Evolutionary conservation across 1,140 invertebrate genomes (phyloP).

Genomic region (Laupala kohalensis): DNA sequence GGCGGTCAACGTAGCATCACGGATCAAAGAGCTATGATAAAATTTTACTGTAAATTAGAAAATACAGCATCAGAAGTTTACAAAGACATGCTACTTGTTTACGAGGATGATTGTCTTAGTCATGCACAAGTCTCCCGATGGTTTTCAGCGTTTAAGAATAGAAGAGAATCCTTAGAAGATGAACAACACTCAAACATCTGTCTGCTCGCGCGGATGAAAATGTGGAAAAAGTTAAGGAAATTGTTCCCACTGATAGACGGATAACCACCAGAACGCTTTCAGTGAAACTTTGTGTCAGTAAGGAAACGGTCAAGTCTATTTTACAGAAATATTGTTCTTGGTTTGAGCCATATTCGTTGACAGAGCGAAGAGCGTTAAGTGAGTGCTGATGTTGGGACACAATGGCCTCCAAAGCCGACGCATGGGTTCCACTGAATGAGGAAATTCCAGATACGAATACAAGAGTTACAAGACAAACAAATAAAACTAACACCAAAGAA

Average conservation of each 20-base stretch:
- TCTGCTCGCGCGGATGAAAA: not conserved
- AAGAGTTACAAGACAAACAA: too few relatives aligned
- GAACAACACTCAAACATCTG: not conserved
- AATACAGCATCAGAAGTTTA: slow-evolving; percentile 3
- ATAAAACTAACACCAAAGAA: too few relatives aligned
- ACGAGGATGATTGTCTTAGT: slow-evolving; percentile 3
- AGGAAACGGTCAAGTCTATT: not conserved
- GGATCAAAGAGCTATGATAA: not conserved
- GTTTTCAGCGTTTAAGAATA: not conserved
- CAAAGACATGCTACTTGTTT: slow-evolving; percentile 3
- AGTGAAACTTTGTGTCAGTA: slow-evolving; percentile 2
- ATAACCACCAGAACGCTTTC: not conserved
- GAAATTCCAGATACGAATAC: too few relatives aligned
- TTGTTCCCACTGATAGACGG: not conserved
- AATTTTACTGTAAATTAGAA: slow-evolving; percentile 1
- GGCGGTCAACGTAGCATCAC: too few relatives aligned
- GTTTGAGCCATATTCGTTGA: too few relatives aligned
- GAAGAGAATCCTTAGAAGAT: not conserved
- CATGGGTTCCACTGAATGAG: too few relatives aligned
- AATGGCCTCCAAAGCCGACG: too few relatives aligned
- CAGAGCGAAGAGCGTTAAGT: too few relatives aligned
- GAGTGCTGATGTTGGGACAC: too few relatives aligned
- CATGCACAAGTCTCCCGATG: not conserved
- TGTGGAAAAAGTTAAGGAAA: not conserved
- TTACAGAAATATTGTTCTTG: slow-evolving; percentile 10